phyloP scores from a whole-genome alignment of 2,113 vertebrate species.

The Theristicus caerulescens region DNA sequence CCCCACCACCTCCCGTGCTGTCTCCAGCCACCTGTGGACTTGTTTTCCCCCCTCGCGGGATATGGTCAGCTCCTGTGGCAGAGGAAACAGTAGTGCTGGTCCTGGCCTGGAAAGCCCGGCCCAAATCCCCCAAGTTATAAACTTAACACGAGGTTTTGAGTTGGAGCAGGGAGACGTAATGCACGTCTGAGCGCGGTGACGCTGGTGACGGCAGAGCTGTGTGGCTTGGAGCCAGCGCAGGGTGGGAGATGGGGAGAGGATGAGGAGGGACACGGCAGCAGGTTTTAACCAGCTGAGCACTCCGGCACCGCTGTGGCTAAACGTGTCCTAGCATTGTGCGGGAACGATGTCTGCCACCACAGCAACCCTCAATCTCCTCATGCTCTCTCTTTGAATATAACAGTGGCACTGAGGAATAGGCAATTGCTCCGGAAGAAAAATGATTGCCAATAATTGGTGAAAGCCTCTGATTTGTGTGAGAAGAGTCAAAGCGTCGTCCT shows the following conservation, averaged over 20 bases:
- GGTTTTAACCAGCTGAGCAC: not conserved
- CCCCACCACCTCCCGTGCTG: not conserved
- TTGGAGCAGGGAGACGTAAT: not conserved
- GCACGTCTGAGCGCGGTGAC: fast-evolving
- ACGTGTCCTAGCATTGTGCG: not conserved
- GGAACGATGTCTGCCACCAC: not conserved
- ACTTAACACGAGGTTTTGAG: not conserved
- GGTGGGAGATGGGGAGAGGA: not conserved
- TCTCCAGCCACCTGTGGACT: not conserved
- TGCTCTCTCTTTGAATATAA: not conserved
- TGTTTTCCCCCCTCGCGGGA: not conserved
- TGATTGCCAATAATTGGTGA: not conserved
- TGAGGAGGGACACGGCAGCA: not conserved
- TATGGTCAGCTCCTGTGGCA: not conserved
- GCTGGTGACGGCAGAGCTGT: not conserved
- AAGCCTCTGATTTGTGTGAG: not conserved
- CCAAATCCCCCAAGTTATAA: not conserved
- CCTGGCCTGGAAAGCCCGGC: not conserved
- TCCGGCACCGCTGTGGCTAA: fast-evolving
- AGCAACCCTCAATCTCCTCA: not conserved
- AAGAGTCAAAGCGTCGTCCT: not conserved
- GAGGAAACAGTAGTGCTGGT: not conserved
- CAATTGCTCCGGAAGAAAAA: not conserved
- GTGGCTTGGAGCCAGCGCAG: not conserved
- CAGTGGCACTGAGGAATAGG: not conserved